phyloP scores from a whole-genome alignment of 2,888 invertebrate species.

The Caenorhabditis becei region DNA sequence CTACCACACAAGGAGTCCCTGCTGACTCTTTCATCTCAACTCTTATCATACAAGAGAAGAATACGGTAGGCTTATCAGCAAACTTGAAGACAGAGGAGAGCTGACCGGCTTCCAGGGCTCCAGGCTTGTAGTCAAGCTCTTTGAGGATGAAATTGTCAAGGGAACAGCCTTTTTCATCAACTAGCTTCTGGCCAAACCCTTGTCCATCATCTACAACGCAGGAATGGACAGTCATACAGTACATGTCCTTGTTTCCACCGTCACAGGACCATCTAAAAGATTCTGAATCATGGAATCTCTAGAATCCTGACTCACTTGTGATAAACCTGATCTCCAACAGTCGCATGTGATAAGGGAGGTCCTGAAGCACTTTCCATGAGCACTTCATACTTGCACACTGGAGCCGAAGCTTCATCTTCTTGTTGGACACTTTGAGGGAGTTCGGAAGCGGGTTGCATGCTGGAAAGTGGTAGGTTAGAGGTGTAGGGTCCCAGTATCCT shows the following conservation, averaged over 20 bases:
- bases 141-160: slow-evolving; percentile 73
- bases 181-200: slow-evolving; percentile 74
- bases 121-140: slow-evolving; percentile 68
- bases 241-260: slow-evolving; percentile 55
- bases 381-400: slow-evolving; percentile 77
- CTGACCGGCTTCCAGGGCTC: slow-evolving; percentile 71
- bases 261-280: slow-evolving; percentile 70
- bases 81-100: slow-evolving; percentile 77
- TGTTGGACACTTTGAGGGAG: slow-evolving; percentile 63
- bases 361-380: slow-evolving; percentile 67
- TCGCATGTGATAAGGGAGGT: slow-evolving; percentile 72
- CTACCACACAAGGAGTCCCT: slow-evolving; percentile 57
- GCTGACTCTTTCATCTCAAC: slow-evolving; percentile 68
- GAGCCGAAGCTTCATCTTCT: slow-evolving; percentile 56
- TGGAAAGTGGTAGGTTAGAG: slow-evolving; percentile 41
- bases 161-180: slow-evolving; percentile 78
- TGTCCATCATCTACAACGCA: slow-evolving; percentile 79
- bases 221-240: slow-evolving; percentile 79
- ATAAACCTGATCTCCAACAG: slow-evolving; percentile 76
- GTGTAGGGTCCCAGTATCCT: too few relatives aligned
- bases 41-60: slow-evolving; percentile 78
- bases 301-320: slow-evolving; percentile 63
- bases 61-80: slow-evolving; percentile 78
- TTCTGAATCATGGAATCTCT: background rate
- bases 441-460: slow-evolving; percentile 72